Base-by-base conservation (phyloP, 2,113 vertebrate genomes). In the Reinhardtius hippoglossoides region DNA sequence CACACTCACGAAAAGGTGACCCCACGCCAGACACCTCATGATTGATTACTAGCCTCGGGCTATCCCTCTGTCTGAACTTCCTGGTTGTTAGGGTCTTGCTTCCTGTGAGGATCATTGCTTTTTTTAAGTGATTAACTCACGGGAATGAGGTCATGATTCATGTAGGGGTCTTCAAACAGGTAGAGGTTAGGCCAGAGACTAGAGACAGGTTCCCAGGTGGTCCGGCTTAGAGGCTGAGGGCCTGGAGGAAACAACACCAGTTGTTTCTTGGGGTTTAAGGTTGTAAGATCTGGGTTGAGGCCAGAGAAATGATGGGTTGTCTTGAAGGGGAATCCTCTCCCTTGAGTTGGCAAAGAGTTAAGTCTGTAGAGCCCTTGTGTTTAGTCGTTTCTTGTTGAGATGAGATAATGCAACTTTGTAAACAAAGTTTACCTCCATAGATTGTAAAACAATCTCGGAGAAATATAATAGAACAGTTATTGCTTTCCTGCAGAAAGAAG, bases 21-120 rank as follows among this genome's bases (percentile, higher is more conserved):
- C 90, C 72, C 68, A 65, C 26, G n/a, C 56, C 67, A 73, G 80
- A 83, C 78, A 71, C 64, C n/a, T 61, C 13, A 63, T 91, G 88
- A 87, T 89, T 89, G 91, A 94, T 94, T 88, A 91, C 86, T 37
- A 35, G 85, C 90, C 87, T 75, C 4, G 3, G 80, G 92, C 84
- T 80, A 69, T 84, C 75, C 80, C 83, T 79, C 57, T 84, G 54
- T 86, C 78, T 86, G 76, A 82, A 91, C 89, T 92, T 92, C 89
- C 91, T 93, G 88, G 69, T 81, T 86, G 85, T 85, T 84, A 91
- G 85, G 75, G 76, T 76, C 68, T 50, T 52, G 80, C 78, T 89
- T 91, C 88, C 89, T 90, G 83, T 21, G 31, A 71, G 82, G 81
- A 84, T 83, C 81, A 69, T 63, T 86, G 85, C 78, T 60, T 86